phyloP scores from a whole-genome alignment of 2,888 invertebrate genomes.

The Lochmaea capreae region DNA sequence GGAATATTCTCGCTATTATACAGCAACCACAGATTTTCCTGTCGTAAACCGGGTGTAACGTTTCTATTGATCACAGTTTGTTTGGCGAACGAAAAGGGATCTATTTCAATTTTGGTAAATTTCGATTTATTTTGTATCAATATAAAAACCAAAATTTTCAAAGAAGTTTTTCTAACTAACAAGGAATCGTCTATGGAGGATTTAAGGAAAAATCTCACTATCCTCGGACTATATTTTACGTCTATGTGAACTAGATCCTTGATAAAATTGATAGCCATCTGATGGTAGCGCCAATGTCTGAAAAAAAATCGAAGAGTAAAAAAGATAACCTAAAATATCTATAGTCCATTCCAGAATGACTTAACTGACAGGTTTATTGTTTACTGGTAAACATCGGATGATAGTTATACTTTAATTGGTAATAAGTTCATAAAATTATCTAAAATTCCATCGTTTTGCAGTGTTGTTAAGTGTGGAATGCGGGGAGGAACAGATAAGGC shows the following conservation, averaged over 20 bases:
- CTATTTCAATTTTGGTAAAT: conserved; percentile 71
- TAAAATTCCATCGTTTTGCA: no score
- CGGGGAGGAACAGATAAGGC: no score
- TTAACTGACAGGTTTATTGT: no score
- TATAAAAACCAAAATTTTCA: conserved; percentile 72
- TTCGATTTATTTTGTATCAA: conserved; percentile 79
- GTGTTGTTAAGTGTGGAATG: no score
- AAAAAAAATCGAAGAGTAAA: conserved; percentile 37
- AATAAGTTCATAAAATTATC: no score
- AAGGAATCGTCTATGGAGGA: conserved; percentile 83
- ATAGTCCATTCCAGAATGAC: no score
- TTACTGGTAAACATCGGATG: no score
- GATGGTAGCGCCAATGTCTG: conserved; percentile 86
- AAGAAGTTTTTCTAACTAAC: conserved; percentile 79
- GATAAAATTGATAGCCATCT: conserved; percentile 80
- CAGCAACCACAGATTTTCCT: conserved; percentile 82
- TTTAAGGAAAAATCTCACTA: conserved; percentile 74
- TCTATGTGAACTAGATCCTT: conserved; percentile 79
- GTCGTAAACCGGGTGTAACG: conserved; percentile 70
- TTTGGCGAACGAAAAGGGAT: conserved; percentile 66
- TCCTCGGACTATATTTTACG: conserved; percentile 72
- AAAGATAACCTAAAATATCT: no score
- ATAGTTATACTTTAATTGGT: no score
- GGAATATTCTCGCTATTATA: conserved; percentile 74
- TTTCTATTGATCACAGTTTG: conserved; percentile 28